phyloP scores from a whole-genome alignment of 2,888 invertebrate genomes.

The Lapara coniferarum region DNA sequence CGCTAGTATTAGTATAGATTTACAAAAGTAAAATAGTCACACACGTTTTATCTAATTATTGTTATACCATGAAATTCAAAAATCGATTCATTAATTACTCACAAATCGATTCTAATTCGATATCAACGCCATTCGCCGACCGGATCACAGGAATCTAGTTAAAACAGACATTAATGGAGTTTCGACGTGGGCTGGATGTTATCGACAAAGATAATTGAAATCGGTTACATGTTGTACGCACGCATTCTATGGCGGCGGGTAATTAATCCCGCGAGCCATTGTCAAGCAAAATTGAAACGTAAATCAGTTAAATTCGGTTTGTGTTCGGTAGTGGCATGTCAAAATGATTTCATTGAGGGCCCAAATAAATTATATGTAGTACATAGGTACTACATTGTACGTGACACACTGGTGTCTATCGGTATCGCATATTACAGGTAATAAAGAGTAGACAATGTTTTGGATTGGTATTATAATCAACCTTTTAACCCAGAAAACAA shows the following conservation, averaged over 20 bases:
- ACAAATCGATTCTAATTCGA: too few species aligned
- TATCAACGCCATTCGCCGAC: neutral
- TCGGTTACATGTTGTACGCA: slow-evolving; percentile 22
- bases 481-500: too few species aligned
- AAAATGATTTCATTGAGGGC: neutral
- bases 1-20: too few species aligned
- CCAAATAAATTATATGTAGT: too few species aligned
- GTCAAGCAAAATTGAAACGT: slow-evolving; percentile 20
- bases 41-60: too few species aligned
- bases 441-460: too few species aligned
- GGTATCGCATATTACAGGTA: too few species aligned
- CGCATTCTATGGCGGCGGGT: slow-evolving; percentile 18
- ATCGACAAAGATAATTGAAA: slow-evolving; percentile 29
- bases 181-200: slow-evolving; percentile 21
- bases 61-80: neutral
- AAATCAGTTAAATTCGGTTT: slow-evolving; percentile 10
- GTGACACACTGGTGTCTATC: too few species aligned
- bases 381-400: too few species aligned
- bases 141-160: neutral
- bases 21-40: too few species aligned
- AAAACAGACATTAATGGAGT: slow-evolving; percentile 22
- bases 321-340: neutral
- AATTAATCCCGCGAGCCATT: slow-evolving; percentile 24
- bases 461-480: too few species aligned
- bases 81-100: too few species aligned